phyloP scores from a whole-genome alignment of 1,140 invertebrate genomes.

The Pygmarrhopalites habei region DNA sequence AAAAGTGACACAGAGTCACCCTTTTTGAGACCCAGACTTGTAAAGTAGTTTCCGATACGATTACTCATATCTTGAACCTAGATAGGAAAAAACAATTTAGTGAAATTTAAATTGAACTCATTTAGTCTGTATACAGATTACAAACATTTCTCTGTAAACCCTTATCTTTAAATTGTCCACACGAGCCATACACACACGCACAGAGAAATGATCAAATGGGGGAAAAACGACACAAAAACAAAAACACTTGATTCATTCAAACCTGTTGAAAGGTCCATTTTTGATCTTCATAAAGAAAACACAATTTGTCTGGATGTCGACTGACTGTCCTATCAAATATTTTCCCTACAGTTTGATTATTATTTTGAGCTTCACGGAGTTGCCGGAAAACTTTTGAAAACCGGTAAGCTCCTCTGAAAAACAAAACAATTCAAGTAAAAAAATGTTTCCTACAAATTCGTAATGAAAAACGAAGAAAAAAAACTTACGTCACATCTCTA shows the following conservation, averaged over 20 bases:
- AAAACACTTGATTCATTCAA: neutral
- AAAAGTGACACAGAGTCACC: constrained; percentile 62
- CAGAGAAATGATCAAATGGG: too few species aligned
- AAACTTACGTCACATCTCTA: constrained; percentile 4
- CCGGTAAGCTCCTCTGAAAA: constrained; percentile 3
- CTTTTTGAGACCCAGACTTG: constrained; percentile 49
- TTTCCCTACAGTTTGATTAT: constrained; percentile 61
- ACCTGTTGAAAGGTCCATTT: constrained; percentile 73
- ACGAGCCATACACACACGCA: too few species aligned
- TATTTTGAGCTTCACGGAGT: constrained; percentile 54
- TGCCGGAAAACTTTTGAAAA: constrained; percentile 3
- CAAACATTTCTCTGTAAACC: neutral
- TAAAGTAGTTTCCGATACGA: constrained; percentile 53
- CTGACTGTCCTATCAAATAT: constrained; percentile 62
- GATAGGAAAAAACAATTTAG: neutral
- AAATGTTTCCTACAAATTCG: neutral
- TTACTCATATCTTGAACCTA: constrained; percentile 57
- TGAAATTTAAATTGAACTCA: neutral
- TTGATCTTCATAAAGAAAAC: constrained; percentile 67
- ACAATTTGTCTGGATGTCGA: constrained; percentile 67
- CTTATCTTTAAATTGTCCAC: neutral
- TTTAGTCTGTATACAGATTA: neutral
- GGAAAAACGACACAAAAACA: neutral
- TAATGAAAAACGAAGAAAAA: neutral
- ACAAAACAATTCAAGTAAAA: neutral